Base-by-base conservation (phyloP, 2,113 vertebrate species). In the Labeo rohita region DNA sequence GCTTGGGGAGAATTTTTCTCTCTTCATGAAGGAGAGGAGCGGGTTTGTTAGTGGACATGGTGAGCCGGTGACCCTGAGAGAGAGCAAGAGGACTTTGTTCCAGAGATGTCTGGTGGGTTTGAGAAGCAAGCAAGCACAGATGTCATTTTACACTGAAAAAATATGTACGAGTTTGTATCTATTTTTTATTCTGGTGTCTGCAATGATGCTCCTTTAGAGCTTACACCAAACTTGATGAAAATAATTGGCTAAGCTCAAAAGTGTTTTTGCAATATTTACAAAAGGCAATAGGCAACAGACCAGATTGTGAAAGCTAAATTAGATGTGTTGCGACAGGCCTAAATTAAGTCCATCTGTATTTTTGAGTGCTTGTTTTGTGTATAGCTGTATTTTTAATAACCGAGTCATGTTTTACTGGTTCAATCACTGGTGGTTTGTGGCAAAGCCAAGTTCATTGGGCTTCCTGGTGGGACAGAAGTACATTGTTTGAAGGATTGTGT, bases 211-310 rank as follows among this genome's bases (percentile, higher is more conserved):
- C 28, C 23, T 6, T 15, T 34, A 68, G 13, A 68, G 65, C 65
- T 49, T 49, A 13, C 11, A 74, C 21, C 45, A 49, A 49, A 49
- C 18, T 73, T 47, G 39, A 47, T 21, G 36, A 10, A 43, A 72
- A 21, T n/a, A n/a, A n/a, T 47, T 73, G 70, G 43, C 39, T 9
- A 73, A 72, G 39, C 43, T 73, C 43, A 73, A 18, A 73, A 47
- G 18, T n/a, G 43, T 73, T 21, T 72, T 72, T 47, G 70, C 43
- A 73, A 47, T 73, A n/a, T 47, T 73, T 73, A 73, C 70, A n/a
- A 73, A 73, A 21, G 43, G 70, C 18, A 73, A 73, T 73, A 47
- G 43, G 43, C 18, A 73, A 73, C 39, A 47, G 39, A 73, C 18
- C 4, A 1, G 39, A 47, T n/a, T 73, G 70, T 47, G 70, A 73